Evolutionary conservation across 2,113 vertebrate genomes (phyloP), one percentile per base, ranked within the genome.

Genomic region (Natator depressus): DNA sequence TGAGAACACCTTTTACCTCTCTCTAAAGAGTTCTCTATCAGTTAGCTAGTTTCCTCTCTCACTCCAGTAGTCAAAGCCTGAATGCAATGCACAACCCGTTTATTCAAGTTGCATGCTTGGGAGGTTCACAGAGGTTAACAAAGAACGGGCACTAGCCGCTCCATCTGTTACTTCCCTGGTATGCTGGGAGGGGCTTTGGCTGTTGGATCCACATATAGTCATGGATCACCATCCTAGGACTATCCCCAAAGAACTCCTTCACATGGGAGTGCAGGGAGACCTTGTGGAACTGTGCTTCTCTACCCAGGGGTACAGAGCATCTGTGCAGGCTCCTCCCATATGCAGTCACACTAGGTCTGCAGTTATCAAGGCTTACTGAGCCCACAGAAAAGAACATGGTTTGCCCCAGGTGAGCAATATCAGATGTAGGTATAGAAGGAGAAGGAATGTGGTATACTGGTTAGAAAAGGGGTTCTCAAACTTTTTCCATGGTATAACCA

Each of bases 291-390:
- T 6, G 5, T 27, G 14, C 6, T 54, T 80, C 20, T 72, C 4
- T 4, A 29, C 49, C 42, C 46, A 12, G 46, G 53, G 3, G 0
- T 0, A 31, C 11, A 84, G 82, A 62, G 9, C 17, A 20, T 46
- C 80, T 46, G 53, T 35, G 49, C 49, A 88, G 27, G 62, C 1
- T 82, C 80, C 22, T 78, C 51, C 16, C 8, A 35, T 11, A 5
- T 0, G 0, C 93, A 51, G 12, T n/a, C 46, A 46, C 91, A 90
- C 8, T 83, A 87, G 8, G 25, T 84, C 22, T 79, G 54, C 47
- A 85, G 14, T 57, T 72, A 80, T 27, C 4, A 19, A 0, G 1
- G 9, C 2, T 38, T 72, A 72, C 35, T 72, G 19, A 38, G n/a
- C 65, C n/a, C 65, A 24, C 24, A 55, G 4, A 84, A 2, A 9